Base-by-base conservation (phyloP, 2,797 vertebrate species). In the Botia kubotai region DNA sequence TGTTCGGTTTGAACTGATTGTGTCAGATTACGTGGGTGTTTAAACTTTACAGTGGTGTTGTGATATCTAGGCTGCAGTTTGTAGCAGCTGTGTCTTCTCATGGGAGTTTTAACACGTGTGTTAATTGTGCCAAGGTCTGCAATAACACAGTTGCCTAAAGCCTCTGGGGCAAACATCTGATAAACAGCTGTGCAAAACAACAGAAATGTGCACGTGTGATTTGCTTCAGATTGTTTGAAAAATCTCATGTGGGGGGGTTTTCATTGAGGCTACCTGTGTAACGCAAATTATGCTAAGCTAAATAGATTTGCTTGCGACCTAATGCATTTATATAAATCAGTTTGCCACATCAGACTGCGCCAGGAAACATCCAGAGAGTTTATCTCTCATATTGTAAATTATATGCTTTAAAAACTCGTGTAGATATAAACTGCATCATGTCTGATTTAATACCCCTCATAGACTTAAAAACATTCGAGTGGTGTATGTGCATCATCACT, bases 41-140 rank as follows among this genome's bases (percentile, higher is more conserved):
- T 72, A 14, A 39, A 57, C 16, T 68, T 7, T 63, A 39, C n/a
- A 79, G 68, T 63, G 57, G 2, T 26, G 26, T 14, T 13, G 11
- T 65, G 2, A 11, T n/a, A 43, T 50, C 77, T 63, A 29, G 79
- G 79, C 72, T 6, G 0, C 70, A 81, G 23, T 12, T 5, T 11
- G 77, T 29, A 84, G 86, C 82, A 85, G 8, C 16, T 53, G 43
- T 74, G 14, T 26, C 62, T 12, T 1, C 60, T 21, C 36, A 77
- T 84, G 87, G 90, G 91, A 82, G 88, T 19, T 85, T 6, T 87
- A 76, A 79, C 79, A 83, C 85, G 90, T 93, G 90, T 87, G 77
- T 73, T 83, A 85, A 88, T 84, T 81, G 58, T 81, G 43, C 52
- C 79, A 85, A 88, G 88, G 87, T 83, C 86, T 81, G 46, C 23